Percentiles rank a stretch among this genome's conserved stretches.
Conservation (phyloP, 2,113 vertebrate species). For the Herpetotheres cachinnans region DNA sequence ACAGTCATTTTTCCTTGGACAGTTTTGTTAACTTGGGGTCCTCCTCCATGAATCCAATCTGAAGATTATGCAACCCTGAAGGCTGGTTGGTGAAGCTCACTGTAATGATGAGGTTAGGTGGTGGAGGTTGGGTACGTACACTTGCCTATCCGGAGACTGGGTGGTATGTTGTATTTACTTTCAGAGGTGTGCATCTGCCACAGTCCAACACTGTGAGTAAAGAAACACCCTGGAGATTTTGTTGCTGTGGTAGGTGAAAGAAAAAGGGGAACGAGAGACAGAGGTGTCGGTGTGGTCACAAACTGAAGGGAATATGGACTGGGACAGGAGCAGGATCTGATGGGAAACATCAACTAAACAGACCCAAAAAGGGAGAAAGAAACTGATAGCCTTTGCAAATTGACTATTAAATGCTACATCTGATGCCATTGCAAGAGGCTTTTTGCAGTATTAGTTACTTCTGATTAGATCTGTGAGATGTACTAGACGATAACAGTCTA, state of each 20-base stretch:
- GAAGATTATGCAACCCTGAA: neutral
- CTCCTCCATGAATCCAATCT: neutral
- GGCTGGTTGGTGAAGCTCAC: neutral
- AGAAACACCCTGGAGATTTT: neutral
- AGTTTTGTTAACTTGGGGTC: neutral
- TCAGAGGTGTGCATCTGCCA: neutral
- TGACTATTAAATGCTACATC: neutral
- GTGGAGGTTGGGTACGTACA: neutral
- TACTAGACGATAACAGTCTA: slow-evolving; percentile 3
- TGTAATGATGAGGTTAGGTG: neutral
- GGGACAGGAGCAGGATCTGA: neutral
- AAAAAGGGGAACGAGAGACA: neutral
- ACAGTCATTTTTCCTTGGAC: neutral
- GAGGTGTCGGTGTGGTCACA: neutral
- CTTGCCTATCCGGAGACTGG: neutral
- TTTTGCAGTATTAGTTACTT: slow-evolving; percentile 18
- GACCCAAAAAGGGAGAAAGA: neutral
- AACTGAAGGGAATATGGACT: neutral
- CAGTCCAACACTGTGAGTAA: neutral
- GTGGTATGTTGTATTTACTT: neutral
- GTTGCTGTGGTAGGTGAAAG: neutral
- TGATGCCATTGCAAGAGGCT: neutral
- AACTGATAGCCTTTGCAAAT: neutral
- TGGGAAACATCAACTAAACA: neutral
- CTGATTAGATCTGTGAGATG: slow-evolving; percentile 37